These are phyloP conservation scores for Spilosoma lubricipeda DNA, from an alignment of 2,888 invertebrate species.

Conservation along the genomic window DNA sequence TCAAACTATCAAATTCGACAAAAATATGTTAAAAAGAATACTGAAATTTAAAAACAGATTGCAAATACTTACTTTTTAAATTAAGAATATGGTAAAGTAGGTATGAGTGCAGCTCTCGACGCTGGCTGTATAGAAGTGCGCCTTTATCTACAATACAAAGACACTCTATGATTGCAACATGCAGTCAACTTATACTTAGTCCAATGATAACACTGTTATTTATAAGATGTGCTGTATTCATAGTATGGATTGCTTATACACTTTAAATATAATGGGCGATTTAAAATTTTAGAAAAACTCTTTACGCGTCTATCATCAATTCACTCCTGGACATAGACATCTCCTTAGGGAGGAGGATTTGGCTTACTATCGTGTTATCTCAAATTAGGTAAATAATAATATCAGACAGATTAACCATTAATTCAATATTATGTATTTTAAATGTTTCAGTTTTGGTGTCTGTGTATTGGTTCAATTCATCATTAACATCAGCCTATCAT, in stretches of 20 bases:
- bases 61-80: conserved; percentile 10
- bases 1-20: neutral
- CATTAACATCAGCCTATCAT: too few species aligned
- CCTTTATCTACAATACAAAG: conserved; percentile 77
- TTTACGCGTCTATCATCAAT: neutral
- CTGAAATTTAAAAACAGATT: conserved; percentile 4
- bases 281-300: neutral
- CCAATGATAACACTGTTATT: conserved; percentile 76
- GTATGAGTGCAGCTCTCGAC: conserved; percentile 28
- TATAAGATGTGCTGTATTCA: conserved; percentile 75
- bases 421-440: too few species aligned
- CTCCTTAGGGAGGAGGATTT: too few species aligned
- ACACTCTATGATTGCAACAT: conserved; percentile 63
- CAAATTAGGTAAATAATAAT: too few species aligned
- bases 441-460: too few species aligned
- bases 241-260: conserved; percentile 54
- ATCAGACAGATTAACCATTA: too few species aligned
- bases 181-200: conserved; percentile 59
- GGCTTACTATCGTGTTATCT: too few species aligned
- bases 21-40: neutral
- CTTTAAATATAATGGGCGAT: neutral
- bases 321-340: too few species aligned
- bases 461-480: too few species aligned
- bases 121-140: conserved; percentile 52
- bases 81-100: conserved; percentile 6